Percentiles rank a stretch among this genome's conserved stretches.
phyloP scores from a whole-genome alignment of 2,797 vertebrate genomes.

The Iguana delicatissima region DNA sequence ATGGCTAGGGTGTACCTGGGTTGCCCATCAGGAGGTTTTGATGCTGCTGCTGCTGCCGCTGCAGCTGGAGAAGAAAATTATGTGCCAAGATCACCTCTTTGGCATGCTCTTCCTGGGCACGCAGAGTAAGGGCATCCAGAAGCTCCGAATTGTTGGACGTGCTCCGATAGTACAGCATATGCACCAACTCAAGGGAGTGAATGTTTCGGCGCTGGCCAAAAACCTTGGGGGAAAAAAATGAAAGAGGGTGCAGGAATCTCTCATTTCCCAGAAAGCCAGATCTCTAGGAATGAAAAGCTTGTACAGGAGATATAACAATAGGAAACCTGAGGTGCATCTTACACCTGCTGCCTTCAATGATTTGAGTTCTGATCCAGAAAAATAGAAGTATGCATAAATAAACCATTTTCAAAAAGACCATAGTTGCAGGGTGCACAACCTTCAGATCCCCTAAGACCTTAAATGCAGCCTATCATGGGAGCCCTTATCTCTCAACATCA shows the following conservation, averaged over 20 bases:
- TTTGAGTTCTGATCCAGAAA: no score
- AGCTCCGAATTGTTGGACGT: conserved; percentile 80
- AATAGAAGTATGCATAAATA: no score
- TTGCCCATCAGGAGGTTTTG: background rate
- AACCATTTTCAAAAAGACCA: no score
- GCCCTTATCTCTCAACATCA: no score
- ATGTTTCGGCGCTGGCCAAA: conserved; percentile 72
- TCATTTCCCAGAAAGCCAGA: background rate
- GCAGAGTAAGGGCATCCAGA: conserved; percentile 71
- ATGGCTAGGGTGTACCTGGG: conserved; percentile 1
- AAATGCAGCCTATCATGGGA: no score
- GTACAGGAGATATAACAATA: background rate
- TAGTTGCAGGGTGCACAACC: no score
- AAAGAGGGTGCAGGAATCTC: background rate
- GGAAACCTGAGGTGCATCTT: background rate
- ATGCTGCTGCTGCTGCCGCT: accelerated
- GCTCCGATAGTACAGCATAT: conserved; percentile 78
- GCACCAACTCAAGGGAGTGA: conserved; percentile 75
- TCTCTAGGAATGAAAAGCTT: background rate
- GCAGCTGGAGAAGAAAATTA: conserved; percentile 65
- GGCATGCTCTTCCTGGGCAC: conserved; percentile 76
- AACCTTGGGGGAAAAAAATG: conserved; percentile 47
- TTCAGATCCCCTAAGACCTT: no score
- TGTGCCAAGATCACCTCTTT: conserved; percentile 78
- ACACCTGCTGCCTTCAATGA: background rate